Evolutionary conservation across 2,888 invertebrate genomes (phyloP).

Genomic region (Microplitis deprimator): DNA sequence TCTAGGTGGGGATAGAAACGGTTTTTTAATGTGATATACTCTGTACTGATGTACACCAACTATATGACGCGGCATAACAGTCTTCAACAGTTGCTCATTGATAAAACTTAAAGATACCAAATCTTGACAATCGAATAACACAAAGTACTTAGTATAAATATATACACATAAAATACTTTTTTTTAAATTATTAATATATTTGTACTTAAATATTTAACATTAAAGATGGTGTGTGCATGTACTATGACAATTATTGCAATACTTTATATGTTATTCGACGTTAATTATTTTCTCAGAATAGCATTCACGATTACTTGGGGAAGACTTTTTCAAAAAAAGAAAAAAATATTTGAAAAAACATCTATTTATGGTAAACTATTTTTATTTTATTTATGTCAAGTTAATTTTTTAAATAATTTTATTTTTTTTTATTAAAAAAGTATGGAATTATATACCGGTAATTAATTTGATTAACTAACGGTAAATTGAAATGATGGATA

Average conservation of each 20-base stretch:
- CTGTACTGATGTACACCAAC: neutral
- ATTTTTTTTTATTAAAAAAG: neutral
- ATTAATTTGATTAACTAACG: neutral
- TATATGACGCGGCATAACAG: constrained; percentile 58
- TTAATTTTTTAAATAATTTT: constrained; percentile 27
- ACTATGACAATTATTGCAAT: constrained; percentile 70
- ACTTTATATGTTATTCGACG: constrained; percentile 83
- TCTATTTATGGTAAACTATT: constrained; percentile 81
- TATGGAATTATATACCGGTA: too few relatives aligned
- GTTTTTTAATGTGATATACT: neutral
- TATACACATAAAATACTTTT: neutral
- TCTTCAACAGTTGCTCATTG: neutral
- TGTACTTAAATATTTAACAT: neutral
- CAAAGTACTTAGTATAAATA: neutral
- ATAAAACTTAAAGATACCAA: neutral
- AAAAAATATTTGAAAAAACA: constrained; percentile 80
- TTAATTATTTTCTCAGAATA: constrained; percentile 84
- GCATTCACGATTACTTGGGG: constrained; percentile 81
- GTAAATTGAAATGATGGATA: neutral
- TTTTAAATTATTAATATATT: neutral
- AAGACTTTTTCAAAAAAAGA: constrained; percentile 80
- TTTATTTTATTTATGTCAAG: constrained; percentile 14
- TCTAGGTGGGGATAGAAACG: too few relatives aligned
- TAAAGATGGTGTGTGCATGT: constrained; percentile 59
- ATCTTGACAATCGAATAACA: neutral